Conservation (phyloP, 2,113 vertebrate genomes). For the Petromus typicus region DNA sequence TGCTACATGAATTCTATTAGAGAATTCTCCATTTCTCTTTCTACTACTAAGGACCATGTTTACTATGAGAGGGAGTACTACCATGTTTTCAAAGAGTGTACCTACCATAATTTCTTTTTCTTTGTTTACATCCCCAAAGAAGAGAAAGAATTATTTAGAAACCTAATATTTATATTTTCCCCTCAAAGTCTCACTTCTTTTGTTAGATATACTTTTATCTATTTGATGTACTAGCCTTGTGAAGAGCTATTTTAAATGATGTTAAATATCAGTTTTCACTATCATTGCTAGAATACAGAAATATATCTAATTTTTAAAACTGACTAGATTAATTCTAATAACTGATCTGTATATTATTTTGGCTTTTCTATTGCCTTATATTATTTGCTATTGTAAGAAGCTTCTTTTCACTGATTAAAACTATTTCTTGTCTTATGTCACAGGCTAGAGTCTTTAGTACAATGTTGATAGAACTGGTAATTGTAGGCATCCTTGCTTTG, state of each 20-base stretch:
- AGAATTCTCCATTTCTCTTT: background rate
- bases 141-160: background rate
- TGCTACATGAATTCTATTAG: background rate
- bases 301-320: slow-evolving; percentile 10
- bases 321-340: slow-evolving; percentile 1
- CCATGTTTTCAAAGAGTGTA: background rate
- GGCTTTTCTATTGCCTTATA: background rate
- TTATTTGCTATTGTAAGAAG: background rate
- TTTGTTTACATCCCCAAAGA: background rate
- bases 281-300: background rate
- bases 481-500: background rate
- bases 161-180: background rate
- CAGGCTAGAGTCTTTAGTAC: background rate
- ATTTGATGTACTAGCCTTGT: background rate
- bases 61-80: background rate
- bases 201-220: background rate
- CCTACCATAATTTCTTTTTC: background rate
- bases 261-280: no score
- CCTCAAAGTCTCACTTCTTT: background rate
- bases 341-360: background rate
- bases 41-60: background rate
- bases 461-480: background rate
- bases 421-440: background rate
- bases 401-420: background rate
- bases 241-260: background rate